Conservation (phyloP, 1,140 invertebrate species). For the Pemphigus obesinymphae region DNA sequence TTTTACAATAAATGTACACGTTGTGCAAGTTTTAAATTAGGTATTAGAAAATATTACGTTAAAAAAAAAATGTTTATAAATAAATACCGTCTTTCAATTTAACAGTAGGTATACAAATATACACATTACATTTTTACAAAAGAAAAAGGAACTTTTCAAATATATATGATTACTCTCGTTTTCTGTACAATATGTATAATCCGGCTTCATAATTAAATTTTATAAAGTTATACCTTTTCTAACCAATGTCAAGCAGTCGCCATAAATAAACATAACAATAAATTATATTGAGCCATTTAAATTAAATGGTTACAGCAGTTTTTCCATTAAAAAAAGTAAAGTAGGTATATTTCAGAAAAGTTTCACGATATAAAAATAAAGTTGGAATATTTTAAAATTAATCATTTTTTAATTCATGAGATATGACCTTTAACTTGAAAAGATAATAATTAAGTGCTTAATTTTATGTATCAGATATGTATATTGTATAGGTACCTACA, state of each 20-base stretch:
- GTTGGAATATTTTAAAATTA: not conserved
- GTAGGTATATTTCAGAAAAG: not conserved
- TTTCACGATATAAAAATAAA: not conserved
- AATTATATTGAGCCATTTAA: slow-evolving; percentile 26
- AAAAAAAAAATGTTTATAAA: not conserved
- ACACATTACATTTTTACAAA: not conserved
- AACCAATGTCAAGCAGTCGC: slow-evolving; percentile 10
- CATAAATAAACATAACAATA: slow-evolving; percentile 25
- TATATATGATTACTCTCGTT: not conserved
- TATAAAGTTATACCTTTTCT: slow-evolving; percentile 2
- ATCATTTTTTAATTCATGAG: not conserved
- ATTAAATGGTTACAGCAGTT: slow-evolving; percentile 14
- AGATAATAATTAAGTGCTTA: not conserved
- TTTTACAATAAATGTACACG: no score
- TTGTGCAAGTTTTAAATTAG: no score
- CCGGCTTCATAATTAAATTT: slow-evolving; percentile 2
- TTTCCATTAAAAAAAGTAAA: slow-evolving; percentile 22
- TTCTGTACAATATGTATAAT: not conserved
- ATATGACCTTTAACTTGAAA: not conserved
- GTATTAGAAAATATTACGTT: not conserved
- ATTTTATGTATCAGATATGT: not conserved
- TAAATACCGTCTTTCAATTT: not conserved
- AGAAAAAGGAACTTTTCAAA: not conserved
- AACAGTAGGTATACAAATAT: no score
- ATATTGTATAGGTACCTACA: no score